Evolutionary conservation across 2,888 invertebrate genomes (phyloP).

Genomic region (Parnassius glacialis): DNA sequence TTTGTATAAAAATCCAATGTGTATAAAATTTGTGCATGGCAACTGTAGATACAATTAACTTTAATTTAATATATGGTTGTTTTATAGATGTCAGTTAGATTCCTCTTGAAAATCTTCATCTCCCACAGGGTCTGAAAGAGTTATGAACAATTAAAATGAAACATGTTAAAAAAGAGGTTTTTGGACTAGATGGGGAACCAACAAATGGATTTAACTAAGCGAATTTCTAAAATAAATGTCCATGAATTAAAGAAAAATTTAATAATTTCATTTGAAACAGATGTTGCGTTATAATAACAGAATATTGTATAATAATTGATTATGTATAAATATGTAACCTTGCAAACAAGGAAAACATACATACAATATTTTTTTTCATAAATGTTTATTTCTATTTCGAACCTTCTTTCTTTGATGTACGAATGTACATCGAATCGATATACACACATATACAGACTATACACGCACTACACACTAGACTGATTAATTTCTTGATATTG

Average conservation of each 20-base stretch:
- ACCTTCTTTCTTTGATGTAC: background rate
- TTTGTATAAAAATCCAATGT: background rate
- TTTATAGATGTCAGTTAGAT: background rate
- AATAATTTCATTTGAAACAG: no score
- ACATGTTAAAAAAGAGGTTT: background rate
- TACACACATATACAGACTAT: background rate
- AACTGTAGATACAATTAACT: slow-evolving; percentile 22
- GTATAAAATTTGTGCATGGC: background rate
- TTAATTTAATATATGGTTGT: background rate
- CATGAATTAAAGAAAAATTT: no score
- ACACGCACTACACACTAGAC: background rate
- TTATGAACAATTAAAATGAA: background rate
- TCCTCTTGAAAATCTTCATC: background rate
- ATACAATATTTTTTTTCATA: background rate
- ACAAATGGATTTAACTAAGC: background rate
- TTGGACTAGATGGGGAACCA: background rate
- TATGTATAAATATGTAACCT: no score
- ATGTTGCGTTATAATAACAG: no score
- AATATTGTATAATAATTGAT: no score
- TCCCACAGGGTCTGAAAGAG: background rate
- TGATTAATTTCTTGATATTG: background rate
- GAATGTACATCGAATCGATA: background rate
- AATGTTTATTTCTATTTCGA: background rate
- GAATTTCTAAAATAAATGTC: background rate
- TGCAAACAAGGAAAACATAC: no score